Base-by-base conservation (phyloP, 2,888 invertebrate species). In the Netelia melanura region DNA sequence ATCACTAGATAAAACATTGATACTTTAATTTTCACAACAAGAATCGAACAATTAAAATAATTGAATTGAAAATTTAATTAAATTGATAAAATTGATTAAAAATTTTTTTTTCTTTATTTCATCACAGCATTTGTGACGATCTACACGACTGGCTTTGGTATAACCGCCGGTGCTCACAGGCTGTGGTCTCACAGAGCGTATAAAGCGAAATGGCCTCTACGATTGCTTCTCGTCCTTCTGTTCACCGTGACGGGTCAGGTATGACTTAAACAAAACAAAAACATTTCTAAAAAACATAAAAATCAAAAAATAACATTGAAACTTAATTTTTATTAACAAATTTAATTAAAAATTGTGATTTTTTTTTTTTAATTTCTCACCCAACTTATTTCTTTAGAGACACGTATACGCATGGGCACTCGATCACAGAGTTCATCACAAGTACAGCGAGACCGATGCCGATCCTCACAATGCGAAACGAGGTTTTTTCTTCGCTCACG, bases 401-500 rank as follows among this genome's bases (percentile, higher is more conserved):
- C 97, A 97, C 92, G 97, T 97, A 2, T 97, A 97, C 93, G 97
- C 96, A 3, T 98, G 98, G 98, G 97, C 97, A 0, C 93, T 97
- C 87, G 98, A 98, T 91, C 98, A 98, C 92, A 95, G 98, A 87
- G 97, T 98, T 67, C 98, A 98, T 92, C 98, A 98, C 94, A 98
- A 98, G 92, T 98, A 97, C 94, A 96, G 97, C 48, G 98, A 98
- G 94, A 97, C 98, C 0, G 97, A 97, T 83, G 97, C 98, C 0
- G 98, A 98, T 93, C 97, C 97, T 0, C 97, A 97, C 92, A 97
- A 98, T 93, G 96, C 97, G 1, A 95, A 96, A 70, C 95, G 98
- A 58, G 98, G 98, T 11, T 98, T 98, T 94, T 97, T 97, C 94
- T 98, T 98, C 93, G 96, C 98, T 0, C 98, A 98, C 92, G 97